phyloP scores from a whole-genome alignment of 2,888 invertebrate genomes.

The Acronicta leporina region DNA sequence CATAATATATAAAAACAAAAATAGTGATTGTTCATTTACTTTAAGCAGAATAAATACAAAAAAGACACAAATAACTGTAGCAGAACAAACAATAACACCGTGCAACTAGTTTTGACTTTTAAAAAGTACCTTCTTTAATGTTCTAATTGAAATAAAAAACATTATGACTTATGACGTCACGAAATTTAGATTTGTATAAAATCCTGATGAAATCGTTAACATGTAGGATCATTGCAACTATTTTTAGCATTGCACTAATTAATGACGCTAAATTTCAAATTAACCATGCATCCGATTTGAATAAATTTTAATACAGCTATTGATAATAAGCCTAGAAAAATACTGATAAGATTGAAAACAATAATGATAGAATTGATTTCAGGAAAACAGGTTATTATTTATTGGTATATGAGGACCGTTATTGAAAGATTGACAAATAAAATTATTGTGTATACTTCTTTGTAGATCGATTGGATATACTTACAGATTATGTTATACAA shows the following conservation, averaged over 20 bases:
- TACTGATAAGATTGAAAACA: no score
- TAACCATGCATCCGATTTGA: background rate
- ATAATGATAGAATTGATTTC: background rate
- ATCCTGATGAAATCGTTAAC: no score
- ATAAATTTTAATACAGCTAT: background rate
- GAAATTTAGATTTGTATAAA: background rate
- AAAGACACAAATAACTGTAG: constrained; percentile 21
- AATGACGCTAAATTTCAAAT: background rate
- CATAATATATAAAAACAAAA: constrained; percentile 19
- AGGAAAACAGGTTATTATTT: background rate
- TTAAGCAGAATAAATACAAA: constrained; percentile 24
- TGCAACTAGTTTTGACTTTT: no score
- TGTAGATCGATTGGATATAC: no score
- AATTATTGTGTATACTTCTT: background rate
- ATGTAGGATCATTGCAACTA: no score
- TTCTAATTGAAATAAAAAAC: no score
- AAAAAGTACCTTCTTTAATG: no score
- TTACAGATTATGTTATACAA: no score
- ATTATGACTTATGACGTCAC: no score
- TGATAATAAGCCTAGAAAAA: no score
- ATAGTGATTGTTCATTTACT: constrained; percentile 4
- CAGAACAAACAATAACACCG: constrained; percentile 19
- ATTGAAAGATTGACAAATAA: background rate
- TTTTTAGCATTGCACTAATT: no score
- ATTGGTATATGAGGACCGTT: background rate